phyloP scores from a whole-genome alignment of 2,888 invertebrate species.

The Tanypteryx hageni region DNA sequence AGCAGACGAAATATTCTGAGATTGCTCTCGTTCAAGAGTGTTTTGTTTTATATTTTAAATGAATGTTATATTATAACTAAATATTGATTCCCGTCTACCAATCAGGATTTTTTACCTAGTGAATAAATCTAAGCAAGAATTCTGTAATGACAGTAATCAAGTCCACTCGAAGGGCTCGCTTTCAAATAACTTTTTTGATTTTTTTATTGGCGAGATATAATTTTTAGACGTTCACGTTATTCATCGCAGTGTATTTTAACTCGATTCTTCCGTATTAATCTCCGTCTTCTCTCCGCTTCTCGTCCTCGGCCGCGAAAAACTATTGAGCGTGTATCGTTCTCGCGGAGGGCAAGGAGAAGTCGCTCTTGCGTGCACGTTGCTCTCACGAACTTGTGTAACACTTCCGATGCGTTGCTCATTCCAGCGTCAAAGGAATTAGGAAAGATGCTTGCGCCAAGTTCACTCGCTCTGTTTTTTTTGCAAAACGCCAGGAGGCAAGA shows the following conservation, averaged over 20 bases:
- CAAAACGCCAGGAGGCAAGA: background rate
- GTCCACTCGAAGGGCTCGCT: too few species aligned
- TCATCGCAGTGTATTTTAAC: background rate
- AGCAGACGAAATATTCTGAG: too few species aligned
- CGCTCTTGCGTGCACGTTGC: background rate
- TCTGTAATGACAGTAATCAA: too few species aligned
- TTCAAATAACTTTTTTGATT: too few species aligned
- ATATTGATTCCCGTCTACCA: too few species aligned
- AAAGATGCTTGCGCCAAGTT: background rate
- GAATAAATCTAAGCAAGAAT: too few species aligned
- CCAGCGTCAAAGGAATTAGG: background rate
- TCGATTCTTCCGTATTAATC: background rate
- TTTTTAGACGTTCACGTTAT: background rate
- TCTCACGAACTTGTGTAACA: background rate
- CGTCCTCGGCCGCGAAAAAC: conserved; percentile 28
- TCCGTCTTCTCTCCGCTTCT: background rate
- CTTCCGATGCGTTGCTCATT: background rate
- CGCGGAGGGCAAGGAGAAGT: background rate
- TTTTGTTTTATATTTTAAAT: too few species aligned
- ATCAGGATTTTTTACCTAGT: too few species aligned
- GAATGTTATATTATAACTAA: too few species aligned
- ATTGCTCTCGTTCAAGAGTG: too few species aligned
- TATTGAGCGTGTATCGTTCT: background rate
- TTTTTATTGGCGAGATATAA: too few species aligned
- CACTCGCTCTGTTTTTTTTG: background rate